These are phyloP conservation scores for Pharmacophagus antenor DNA, from an alignment of 2,888 invertebrate genomes.

Conservation along the genomic window DNA sequence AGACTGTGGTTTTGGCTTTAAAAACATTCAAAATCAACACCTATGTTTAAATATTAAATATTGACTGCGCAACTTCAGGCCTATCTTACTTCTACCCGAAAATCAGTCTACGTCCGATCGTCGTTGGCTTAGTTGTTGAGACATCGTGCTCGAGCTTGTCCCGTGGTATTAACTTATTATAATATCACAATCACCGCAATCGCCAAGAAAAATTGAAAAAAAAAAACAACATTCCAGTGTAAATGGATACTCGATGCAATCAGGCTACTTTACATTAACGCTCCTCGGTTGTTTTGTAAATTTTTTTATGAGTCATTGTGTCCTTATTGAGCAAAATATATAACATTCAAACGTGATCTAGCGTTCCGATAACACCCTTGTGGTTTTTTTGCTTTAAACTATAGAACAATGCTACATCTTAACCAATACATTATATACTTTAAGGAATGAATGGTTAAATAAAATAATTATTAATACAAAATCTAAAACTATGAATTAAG, in stretches of 20 bases:
- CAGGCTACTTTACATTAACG: constrained; percentile 12
- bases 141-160: constrained; percentile 46
- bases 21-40: constrained; percentile 66
- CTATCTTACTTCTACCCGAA: constrained; percentile 75
- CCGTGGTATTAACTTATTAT: constrained; percentile 63
- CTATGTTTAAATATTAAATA: constrained; percentile 63
- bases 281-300: constrained; percentile 3
- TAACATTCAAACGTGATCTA: constrained; percentile 10
- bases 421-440: constrained; percentile 5
- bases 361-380: constrained; percentile 1
- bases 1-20: constrained; percentile 73
- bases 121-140: constrained; percentile 62
- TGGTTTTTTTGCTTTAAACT: constrained; percentile 6
- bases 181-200: constrained; percentile 76
- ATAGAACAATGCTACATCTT: constrained; percentile 6
- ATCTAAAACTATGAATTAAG: constrained; percentile 17
- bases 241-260: constrained; percentile 21
- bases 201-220: constrained; percentile 43
- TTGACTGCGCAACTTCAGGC: constrained; percentile 72
- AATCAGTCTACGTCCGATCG: constrained; percentile 75
- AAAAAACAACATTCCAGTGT: constrained; percentile 29
- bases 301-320: constrained; percentile 23
- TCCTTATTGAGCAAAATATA: constrained; percentile 29
- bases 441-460: constrained; percentile 22
- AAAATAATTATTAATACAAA: constrained; percentile 17